phyloP scores from a whole-genome alignment of 2,888 invertebrate genomes.

The Aleiodes testaceus region DNA sequence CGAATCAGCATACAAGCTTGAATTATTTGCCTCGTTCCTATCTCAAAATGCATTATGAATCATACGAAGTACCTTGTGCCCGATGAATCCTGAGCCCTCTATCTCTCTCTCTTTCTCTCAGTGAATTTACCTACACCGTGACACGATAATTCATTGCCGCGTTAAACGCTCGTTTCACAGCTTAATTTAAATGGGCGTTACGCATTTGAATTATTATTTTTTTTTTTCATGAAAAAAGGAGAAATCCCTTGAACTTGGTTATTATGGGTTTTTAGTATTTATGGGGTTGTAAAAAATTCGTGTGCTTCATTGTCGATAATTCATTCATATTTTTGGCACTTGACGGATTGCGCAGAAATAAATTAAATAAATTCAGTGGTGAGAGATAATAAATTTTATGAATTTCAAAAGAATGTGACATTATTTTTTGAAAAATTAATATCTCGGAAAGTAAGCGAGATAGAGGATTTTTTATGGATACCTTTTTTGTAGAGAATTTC shows the following conservation, averaged over 20 bases:
- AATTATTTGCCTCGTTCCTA: constrained; percentile 20
- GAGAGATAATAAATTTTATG: too few species aligned
- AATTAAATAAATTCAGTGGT: too few species aligned
- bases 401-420: too few species aligned
- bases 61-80: constrained; percentile 18
- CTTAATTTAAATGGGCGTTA: constrained; percentile 57
- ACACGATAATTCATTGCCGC: constrained; percentile 57
- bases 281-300: not conserved
- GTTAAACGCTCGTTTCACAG: constrained; percentile 61
- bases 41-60: constrained; percentile 21
- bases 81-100: not conserved
- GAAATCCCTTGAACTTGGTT: constrained; percentile 25
- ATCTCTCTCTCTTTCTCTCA: constrained; percentile 26
- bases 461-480: too few species aligned
- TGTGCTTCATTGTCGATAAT: too few species aligned
- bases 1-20: constrained; percentile 19
- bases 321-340: too few species aligned
- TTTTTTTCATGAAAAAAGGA: not conserved
- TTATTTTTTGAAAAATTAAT: too few species aligned
- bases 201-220: constrained; percentile 37
- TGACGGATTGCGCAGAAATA: too few species aligned
- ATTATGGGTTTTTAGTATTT: not conserved
- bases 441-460: too few species aligned
- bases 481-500: too few species aligned
- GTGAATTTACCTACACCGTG: constrained; percentile 39